Evolutionary conservation across 2,797 vertebrate species (phyloP).

Genomic region (Myotis planiceps): DNA sequence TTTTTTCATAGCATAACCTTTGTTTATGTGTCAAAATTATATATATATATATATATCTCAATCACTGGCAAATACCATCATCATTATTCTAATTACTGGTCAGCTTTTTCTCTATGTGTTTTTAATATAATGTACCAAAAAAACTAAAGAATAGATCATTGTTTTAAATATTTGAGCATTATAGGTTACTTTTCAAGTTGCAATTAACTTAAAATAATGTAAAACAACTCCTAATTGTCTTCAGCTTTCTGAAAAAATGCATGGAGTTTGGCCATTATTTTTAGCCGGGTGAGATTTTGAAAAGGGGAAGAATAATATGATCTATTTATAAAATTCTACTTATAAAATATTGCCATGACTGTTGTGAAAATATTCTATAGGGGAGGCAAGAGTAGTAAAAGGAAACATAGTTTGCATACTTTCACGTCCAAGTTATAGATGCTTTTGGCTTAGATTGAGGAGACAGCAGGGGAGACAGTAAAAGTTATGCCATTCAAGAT

Average conservation of each 20-base stretch:
- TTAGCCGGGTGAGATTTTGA: not conserved
- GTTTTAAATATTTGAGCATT: not conserved
- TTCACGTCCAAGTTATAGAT: not conserved
- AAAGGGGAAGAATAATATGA: not conserved
- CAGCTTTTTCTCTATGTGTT: not conserved
- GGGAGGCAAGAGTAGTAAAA: not conserved
- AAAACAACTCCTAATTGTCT: not conserved
- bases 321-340: not conserved
- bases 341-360: not conserved
- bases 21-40: not conserved
- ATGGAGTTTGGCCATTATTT: not conserved
- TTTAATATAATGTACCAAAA: not conserved
- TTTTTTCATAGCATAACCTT: not conserved
- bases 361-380: not conserved
- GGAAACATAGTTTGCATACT: not conserved
- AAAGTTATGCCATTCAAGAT: not conserved
- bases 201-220: not conserved
- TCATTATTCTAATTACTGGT: not conserved
- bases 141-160: not conserved
- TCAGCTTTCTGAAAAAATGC: slow-evolving; percentile 17
- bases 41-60: not conserved
- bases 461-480: not conserved
- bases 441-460: not conserved
- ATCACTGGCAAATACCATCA: not conserved
- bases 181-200: not conserved